A percentile compares a stretch with the other conserved stretches of the same genome.
Evolutionary conservation across 2,888 invertebrate species (phyloP).

Genomic region (Molorchus minor): DNA sequence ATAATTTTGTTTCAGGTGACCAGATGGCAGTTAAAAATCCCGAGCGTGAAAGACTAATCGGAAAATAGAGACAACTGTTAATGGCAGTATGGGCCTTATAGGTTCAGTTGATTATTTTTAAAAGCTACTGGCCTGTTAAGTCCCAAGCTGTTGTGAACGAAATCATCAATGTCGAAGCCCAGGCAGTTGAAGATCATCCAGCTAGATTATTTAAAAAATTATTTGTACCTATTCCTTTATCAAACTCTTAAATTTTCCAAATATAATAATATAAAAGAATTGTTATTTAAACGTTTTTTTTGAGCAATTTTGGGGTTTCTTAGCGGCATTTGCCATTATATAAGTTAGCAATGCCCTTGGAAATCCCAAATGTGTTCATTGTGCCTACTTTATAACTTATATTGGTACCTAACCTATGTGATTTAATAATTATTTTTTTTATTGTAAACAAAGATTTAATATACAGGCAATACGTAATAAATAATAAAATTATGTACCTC

Average conservation of each 20-base stretch:
- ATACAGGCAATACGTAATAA: too few species aligned
- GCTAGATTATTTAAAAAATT: slow-evolving; percentile 8
- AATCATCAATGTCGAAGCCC: slow-evolving; percentile 16
- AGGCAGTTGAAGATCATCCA: background rate
- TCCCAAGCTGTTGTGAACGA: slow-evolving; percentile 74
- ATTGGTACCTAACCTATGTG: too few species aligned
- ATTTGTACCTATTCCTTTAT: background rate
- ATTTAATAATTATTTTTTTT: too few species aligned
- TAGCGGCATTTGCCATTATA: slow-evolving; percentile 80
- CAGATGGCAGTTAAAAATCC: too few species aligned
- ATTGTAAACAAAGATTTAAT: too few species aligned
- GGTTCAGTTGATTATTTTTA: slow-evolving; percentile 72
- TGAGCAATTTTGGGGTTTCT: slow-evolving; percentile 82
- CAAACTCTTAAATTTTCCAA: background rate
- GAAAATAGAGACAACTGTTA: too few species aligned
- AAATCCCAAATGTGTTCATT: slow-evolving; percentile 81
- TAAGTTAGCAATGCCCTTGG: slow-evolving; percentile 81
- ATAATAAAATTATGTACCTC: too few species aligned
- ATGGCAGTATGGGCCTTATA: slow-evolving; percentile 74
- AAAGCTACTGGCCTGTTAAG: slow-evolving; percentile 87
- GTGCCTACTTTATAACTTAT: too few species aligned
- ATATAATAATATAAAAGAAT: background rate
- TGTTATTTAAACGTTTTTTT: slow-evolving; percentile 56
- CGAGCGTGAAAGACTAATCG: too few species aligned
- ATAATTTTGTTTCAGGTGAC: too few species aligned